Evolutionary conservation across 2,113 vertebrate genomes (phyloP), one percentile per base, ranked within the genome.

Genomic region (Mesoclemmys tuberculata): DNA sequence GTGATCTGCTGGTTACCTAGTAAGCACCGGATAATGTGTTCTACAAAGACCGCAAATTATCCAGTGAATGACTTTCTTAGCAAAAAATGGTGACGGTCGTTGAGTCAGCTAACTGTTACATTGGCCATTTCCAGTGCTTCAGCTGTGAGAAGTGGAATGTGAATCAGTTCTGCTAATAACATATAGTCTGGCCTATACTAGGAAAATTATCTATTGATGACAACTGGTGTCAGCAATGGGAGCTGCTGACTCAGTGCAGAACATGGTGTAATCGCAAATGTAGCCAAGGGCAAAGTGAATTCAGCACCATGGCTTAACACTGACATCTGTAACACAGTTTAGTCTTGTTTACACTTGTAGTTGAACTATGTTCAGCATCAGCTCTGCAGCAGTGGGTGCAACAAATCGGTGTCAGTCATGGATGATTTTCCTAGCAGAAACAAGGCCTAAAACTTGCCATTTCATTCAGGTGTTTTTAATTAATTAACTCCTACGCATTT

Each of bases 231-330:
- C 51, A 89, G 49, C 68, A 78, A 29, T 1, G 58, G 71, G 6
- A 68, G 18, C n/a, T 38, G 64, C 18, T 10, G 64, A 71, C 21
- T 10, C 10, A 27, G 55, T 56, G 55, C 55, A 38, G 35, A 38
- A 71, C 35, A 38, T 10, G n/a, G 16, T 8, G 38, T 71, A 71
- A 71, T 29, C 9, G 8, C 75, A 54, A 56, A 81, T 85, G 61
- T 46, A 90, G 78, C 89, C 89, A 48, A 51, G 80, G 80, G 18
- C 85, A 84, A 77, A 90, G 77, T 97, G 80, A 52, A 56, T 92
- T 88, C 89, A 87, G 64, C 74, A 89, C 81, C 18, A 6, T 75
- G 82, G 48, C 48, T 88, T 89, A 55, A 88, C 92, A 87, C 41
- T 84, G 9, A 5, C 0, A 0, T 41, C 85, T 49, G 44, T 52